phyloP scores from a whole-genome alignment of 2,113 vertebrate species.

The Anoplopoma fimbria region DNA sequence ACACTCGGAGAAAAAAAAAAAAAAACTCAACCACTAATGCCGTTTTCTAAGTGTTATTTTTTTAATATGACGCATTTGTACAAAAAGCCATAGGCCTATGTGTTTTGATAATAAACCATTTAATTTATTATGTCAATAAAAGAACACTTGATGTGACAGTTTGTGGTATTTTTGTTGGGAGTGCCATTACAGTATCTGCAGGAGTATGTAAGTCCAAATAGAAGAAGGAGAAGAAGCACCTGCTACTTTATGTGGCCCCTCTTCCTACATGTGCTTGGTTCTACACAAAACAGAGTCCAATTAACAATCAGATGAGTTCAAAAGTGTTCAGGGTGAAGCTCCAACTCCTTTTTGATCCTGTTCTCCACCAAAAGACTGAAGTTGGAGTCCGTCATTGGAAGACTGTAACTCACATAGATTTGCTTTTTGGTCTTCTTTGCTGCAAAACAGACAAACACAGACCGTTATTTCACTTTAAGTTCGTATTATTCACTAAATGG shows the following conservation, averaged over 20 bases:
- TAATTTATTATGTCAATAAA: slow-evolving; percentile 83
- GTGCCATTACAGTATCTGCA: not conserved
- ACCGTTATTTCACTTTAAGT: not conserved
- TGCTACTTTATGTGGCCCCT: not conserved
- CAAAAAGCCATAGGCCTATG: slow-evolving; percentile 83
- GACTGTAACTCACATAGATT: slow-evolving; percentile 95
- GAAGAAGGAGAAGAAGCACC: not conserved
- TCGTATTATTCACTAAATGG: not conserved
- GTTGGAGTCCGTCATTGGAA: slow-evolving; percentile 87
- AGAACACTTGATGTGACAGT: slow-evolving; percentile 65
- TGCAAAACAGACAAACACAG: slow-evolving; percentile 75
- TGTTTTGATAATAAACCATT: slow-evolving; percentile 85
- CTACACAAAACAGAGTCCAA: not conserved
- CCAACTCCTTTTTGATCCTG: slow-evolving; percentile 95
- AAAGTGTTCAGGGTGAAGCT: slow-evolving; percentile 92
- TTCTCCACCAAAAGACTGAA: slow-evolving; percentile 91
- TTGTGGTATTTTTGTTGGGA: slow-evolving; percentile 38
- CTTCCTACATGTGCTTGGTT: not conserved
- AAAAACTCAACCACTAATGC: slow-evolving; percentile 69
- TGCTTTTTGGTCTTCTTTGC: slow-evolving; percentile 97
- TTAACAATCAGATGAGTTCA: slow-evolving; percentile 56
- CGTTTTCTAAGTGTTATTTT: slow-evolving; percentile 81
- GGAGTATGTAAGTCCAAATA: not conserved
- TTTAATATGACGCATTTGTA: slow-evolving; percentile 85
- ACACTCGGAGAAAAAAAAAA: slow-evolving; percentile 32